These are phyloP conservation scores for Tinea trinotella DNA, from an alignment of 2,888 invertebrate species.

Conservation along the genomic window DNA sequence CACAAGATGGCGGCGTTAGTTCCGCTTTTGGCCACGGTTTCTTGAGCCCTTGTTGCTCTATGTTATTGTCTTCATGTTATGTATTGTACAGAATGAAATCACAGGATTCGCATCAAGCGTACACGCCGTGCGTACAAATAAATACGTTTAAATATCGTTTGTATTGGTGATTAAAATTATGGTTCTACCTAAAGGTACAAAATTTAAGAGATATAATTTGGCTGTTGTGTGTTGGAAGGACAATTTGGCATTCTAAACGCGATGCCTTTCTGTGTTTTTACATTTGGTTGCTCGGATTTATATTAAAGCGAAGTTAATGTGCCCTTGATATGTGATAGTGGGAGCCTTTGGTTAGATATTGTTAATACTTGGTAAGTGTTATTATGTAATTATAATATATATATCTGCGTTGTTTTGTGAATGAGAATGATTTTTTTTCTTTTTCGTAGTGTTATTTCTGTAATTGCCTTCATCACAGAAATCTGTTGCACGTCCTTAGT, in stretches of 20 bases:
- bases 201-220: not conserved
- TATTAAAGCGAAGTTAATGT: not conserved
- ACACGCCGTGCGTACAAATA: too few species aligned
- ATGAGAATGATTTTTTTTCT: slow-evolving; percentile 52
- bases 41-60: too few species aligned
- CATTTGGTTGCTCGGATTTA: not conserved
- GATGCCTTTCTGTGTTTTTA: not conserved
- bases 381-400: slow-evolving; percentile 54
- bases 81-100: too few species aligned
- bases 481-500: too few species aligned
- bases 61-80: too few species aligned
- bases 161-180: not conserved
- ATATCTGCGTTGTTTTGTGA: slow-evolving; percentile 46
- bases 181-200: not conserved
- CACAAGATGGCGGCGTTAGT: too few species aligned
- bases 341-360: slow-evolving; percentile 30
- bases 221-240: not conserved
- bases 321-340: not conserved
- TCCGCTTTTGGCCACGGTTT: too few species aligned
- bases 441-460: not conserved
- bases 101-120: too few species aligned
- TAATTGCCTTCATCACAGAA: too few species aligned
- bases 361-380: slow-evolving; percentile 56
- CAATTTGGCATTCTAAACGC: not conserved
- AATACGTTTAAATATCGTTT: too few species aligned